These are phyloP conservation scores for Unio pictorum DNA, from an alignment of 2,888 invertebrate genomes.

Conservation along the genomic window DNA sequence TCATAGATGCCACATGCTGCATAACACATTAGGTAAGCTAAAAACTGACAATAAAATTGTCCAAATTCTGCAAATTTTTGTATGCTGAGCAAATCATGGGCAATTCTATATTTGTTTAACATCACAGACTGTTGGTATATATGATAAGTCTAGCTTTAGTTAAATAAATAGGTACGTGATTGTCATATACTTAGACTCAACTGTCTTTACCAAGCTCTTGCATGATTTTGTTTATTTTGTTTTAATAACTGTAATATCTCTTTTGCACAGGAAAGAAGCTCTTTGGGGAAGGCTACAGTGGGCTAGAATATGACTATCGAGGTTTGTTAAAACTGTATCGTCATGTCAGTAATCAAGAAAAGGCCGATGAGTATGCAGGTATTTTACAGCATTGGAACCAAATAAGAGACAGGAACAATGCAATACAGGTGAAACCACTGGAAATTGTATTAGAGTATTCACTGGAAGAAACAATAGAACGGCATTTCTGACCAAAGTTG, in stretches of 20 bases:
- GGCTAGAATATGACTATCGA: slow-evolving; percentile 94
- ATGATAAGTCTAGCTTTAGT: too few species aligned
- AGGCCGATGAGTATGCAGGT: slow-evolving; percentile 77
- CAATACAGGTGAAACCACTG: slow-evolving; percentile 59
- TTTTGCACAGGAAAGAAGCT: slow-evolving; percentile 80
- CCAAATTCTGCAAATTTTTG: too few species aligned
- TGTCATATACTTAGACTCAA: too few species aligned
- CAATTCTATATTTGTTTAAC: too few species aligned
- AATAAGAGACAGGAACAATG: slow-evolving; percentile 61
- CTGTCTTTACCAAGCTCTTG: too few species aligned
- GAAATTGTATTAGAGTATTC: slow-evolving; percentile 47
- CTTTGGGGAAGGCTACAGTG: slow-evolving; percentile 92
- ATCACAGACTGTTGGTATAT: too few species aligned
- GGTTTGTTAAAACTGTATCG: slow-evolving; percentile 90
- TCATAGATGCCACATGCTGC: too few species aligned
- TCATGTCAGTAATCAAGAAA: slow-evolving; percentile 78
- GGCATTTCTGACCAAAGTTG: slow-evolving; percentile 12
- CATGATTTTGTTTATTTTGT: slow-evolving; percentile 2
- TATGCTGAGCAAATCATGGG: too few species aligned
- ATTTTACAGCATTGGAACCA: slow-evolving; percentile 75
- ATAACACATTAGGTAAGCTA: too few species aligned
- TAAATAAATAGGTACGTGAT: too few species aligned
- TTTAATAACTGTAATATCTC: slow-evolving; percentile 1
- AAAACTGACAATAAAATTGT: too few species aligned
- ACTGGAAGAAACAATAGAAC: slow-evolving; percentile 23